Base-by-base conservation (phyloP, 2,113 vertebrate genomes). In the Willisornis vidua region DNA sequence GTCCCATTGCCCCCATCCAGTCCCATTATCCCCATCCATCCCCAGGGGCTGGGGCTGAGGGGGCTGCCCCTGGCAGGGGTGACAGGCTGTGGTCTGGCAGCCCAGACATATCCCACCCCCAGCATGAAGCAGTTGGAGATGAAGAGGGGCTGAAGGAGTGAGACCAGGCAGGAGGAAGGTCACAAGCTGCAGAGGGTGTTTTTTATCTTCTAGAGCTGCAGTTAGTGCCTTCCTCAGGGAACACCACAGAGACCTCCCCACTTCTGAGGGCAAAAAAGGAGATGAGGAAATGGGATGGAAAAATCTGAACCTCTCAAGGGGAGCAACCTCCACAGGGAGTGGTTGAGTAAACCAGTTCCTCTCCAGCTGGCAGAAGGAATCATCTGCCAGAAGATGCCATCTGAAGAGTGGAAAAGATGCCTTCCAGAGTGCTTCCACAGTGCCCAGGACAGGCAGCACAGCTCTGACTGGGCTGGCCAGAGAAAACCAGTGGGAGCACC, bases 1-100 rank as follows among this genome's bases (percentile, higher is more conserved):
- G n/a, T 58, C 7, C 37, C 2, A 0, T 62, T 74, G 48, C 22
- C 77, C 3, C 0, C n/a, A 20, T 13, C 17, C 20, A 57, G 31
- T 58, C 7, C 37, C 2, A 0, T 66, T 77, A 52, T 19, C 73
- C 3, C 0, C n/a, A 20, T 13, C 17, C 33, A 51, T 72, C 39
- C 11, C 52, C 78, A 59, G 49, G 73, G 37, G 12, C 2, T 3
- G 12, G 52, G 65, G 31, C 2, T 18, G 6, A 2, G 5, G 29
- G 46, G 11, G 10, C 2, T 59, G 39, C 46, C 46, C 18, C 3
- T 19, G 28, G 65, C 67, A 48, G 9, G 23, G 37, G 14, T 4
- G 23, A 3, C 48, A 67, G 17, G 33, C 13, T 7, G 29, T 41
- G 48, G 41, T 20, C 62, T 68, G n/a, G 54, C 41, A 76, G 63